Percentiles rank a stretch among this genome's conserved stretches.
phyloP scores from a whole-genome alignment of 2,888 invertebrate genomes.

The Hartigia nigra region DNA sequence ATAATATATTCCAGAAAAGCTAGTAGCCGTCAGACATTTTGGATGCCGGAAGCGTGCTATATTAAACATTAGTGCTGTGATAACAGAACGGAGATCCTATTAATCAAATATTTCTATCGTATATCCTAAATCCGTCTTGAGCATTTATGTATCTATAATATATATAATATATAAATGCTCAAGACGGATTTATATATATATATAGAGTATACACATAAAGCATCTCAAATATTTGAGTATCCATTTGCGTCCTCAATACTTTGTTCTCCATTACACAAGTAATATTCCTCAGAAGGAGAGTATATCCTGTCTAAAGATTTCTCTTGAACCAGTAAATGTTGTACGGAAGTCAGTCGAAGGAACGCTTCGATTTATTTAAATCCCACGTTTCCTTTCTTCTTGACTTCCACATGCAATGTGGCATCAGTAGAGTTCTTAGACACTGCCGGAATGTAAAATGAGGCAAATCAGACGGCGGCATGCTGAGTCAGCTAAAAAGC shows the following conservation, averaged over 20 bases:
- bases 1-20: neutral
- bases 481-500: conserved; percentile 26
- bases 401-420: conserved; percentile 15
- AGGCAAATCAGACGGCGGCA: conserved; percentile 27
- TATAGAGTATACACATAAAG: no score
- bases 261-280: no score
- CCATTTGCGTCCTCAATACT: neutral
- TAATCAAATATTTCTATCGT: neutral
- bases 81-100: neutral
- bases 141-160: neutral
- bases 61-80: neutral
- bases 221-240: neutral
- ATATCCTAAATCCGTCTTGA: neutral
- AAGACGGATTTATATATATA: no score
- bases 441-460: conserved; percentile 35
- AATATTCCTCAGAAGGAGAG: no score
- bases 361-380: conserved; percentile 28
- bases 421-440: conserved; percentile 34
- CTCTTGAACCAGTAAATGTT: no score
- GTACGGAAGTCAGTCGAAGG: neutral
- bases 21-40: neutral
- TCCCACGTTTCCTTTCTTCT: conserved; percentile 28
- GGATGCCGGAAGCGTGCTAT: neutral
- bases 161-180: no score
- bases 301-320: no score